Percentiles rank a stretch among this genome's conserved stretches.
Evolutionary conservation across 2,888 invertebrate genomes (phyloP).

Genomic region (Charanyca ferruginea): DNA sequence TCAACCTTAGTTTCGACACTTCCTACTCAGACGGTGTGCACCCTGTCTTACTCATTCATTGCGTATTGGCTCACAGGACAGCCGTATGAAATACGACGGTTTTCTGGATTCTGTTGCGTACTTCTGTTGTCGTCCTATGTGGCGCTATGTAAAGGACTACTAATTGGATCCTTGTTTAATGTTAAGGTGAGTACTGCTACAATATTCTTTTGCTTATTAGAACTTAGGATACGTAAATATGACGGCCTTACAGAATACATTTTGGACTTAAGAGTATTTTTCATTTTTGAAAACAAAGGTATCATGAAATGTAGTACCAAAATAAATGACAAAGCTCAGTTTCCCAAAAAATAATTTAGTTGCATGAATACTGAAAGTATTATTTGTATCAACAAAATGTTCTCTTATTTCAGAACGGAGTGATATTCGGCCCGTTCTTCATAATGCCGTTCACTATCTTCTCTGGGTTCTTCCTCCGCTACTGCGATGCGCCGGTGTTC

Average conservation of each 20-base stretch:
- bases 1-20: conserved; percentile 95
- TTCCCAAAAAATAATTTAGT: neutral
- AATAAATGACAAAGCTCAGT: no score
- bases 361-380: neutral
- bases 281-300: neutral
- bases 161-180: conserved; percentile 95
- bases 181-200: conserved; percentile 91
- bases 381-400: neutral
- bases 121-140: conserved; percentile 95
- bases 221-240: neutral
- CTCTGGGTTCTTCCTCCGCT: conserved; percentile 97
- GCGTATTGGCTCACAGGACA: conserved; percentile 97
- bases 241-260: neutral
- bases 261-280: no score
- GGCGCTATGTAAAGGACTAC: conserved; percentile 96
- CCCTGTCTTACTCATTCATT: conserved; percentile 94
- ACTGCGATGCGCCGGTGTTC: conserved; percentile 94
- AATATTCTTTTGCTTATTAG: neutral
- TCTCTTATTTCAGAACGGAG: conserved; percentile 93
- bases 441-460: conserved; percentile 97
- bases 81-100: conserved; percentile 94
- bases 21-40: conserved; percentile 95
- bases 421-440: conserved; percentile 96
- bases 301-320: neutral
- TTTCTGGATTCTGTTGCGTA: conserved; percentile 93